These are phyloP conservation scores for Muscicapa striata DNA, from an alignment of 2,797 vertebrate genomes.

Conservation along the genomic window DNA sequence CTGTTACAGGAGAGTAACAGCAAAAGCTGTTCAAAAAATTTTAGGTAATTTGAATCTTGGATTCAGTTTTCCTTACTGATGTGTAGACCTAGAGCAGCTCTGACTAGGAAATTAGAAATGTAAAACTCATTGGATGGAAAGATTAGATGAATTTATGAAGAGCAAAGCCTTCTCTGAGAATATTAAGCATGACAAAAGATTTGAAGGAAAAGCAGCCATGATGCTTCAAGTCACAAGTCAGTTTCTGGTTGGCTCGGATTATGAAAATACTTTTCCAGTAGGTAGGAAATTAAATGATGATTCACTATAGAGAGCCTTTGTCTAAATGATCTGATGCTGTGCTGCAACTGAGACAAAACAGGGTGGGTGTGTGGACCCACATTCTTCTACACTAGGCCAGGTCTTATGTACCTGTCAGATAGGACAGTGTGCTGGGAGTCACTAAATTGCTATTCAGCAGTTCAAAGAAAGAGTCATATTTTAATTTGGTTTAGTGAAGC, in stretches of 20 bases:
- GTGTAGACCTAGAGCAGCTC: neutral
- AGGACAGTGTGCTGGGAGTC: neutral
- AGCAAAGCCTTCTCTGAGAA: neutral
- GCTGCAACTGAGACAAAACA: neutral
- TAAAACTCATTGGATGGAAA: neutral
- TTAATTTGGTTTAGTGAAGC: neutral
- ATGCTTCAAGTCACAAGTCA: neutral
- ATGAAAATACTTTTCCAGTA: neutral
- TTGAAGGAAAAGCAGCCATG: neutral
- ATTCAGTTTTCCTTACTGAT: neutral
- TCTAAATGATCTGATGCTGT: neutral
- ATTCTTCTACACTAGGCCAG: neutral
- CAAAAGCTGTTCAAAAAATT: neutral
- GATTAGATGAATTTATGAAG: neutral
- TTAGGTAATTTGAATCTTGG: neutral
- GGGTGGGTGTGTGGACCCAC: neutral
- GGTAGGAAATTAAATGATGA: neutral
- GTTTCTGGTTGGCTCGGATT: neutral
- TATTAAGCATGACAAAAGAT: neutral
- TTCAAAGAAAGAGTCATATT: neutral
- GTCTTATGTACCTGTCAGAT: neutral
- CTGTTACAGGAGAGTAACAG: neutral
- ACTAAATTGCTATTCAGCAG: neutral
- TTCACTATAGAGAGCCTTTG: neutral
- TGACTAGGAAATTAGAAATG: neutral